phyloP scores from a whole-genome alignment of 2,888 invertebrate genomes.

The Carabus problematicus region DNA sequence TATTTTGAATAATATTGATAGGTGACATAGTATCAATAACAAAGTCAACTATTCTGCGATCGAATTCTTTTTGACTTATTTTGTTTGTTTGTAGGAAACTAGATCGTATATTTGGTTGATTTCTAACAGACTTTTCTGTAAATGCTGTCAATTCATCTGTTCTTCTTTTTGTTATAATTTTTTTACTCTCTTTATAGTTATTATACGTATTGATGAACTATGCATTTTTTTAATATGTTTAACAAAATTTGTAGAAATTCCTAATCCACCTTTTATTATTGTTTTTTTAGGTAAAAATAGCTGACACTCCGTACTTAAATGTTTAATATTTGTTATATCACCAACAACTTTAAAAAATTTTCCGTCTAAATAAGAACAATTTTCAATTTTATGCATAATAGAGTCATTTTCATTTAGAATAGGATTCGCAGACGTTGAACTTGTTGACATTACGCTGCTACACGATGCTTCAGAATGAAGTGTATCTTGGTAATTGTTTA shows the following conservation, averaged over 20 bases:
- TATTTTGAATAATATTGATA: not conserved
- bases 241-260: constrained; percentile 10
- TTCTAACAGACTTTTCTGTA: not conserved
- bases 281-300: constrained; percentile 8
- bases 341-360: too few relatives aligned
- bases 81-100: not conserved
- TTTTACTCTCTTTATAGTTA: constrained; percentile 4
- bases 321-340: too few relatives aligned
- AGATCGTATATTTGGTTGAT: not conserved
- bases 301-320: constrained; percentile 14
- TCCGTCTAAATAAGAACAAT: too few relatives aligned
- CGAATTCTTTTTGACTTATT: not conserved
- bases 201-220: constrained; percentile 3
- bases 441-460: too few relatives aligned
- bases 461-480: too few relatives aligned
- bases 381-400: too few relatives aligned
- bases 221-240: constrained; percentile 14
- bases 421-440: too few relatives aligned
- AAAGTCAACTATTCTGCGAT: not conserved
- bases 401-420: too few relatives aligned
- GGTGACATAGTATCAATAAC: not conserved
- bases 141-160: constrained; percentile 1
- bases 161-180: not conserved
- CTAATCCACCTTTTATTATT: constrained; percentile 12
- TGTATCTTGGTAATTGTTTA: too few relatives aligned